These are phyloP conservation scores for Oscheius sp. DNA, from an alignment of 2,888 invertebrate genomes.

Conservation along the genomic window DNA sequence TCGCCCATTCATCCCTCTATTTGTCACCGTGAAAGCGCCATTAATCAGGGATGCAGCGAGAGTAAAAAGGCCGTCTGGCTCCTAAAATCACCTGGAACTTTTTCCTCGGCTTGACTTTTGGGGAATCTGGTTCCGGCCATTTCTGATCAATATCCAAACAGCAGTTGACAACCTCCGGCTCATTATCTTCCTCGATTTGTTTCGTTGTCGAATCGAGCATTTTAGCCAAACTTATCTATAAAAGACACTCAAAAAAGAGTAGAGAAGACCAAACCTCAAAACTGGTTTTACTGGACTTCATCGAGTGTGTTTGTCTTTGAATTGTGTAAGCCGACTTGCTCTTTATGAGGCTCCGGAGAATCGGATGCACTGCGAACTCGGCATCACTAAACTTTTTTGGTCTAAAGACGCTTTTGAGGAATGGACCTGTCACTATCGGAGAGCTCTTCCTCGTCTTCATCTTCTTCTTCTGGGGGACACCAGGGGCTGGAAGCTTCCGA, in stretches of 20 bases:
- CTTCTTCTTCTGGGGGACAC: constrained; percentile 1
- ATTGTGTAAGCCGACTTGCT: constrained; percentile 52
- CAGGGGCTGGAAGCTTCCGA: constrained; percentile 31
- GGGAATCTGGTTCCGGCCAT: constrained; percentile 48
- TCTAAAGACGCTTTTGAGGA: background rate
- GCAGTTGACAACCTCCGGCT: constrained; percentile 34
- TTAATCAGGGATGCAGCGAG: background rate
- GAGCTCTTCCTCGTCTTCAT: constrained; percentile 21
- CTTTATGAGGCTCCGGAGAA: constrained; percentile 49
- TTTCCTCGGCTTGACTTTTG: background rate
- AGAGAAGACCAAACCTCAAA: constrained; percentile 37
- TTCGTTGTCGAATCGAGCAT: constrained; percentile 48
- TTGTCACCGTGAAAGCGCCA: constrained; percentile 12
- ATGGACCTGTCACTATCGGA: background rate
- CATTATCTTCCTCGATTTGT: constrained; percentile 38
- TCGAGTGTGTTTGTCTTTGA: constrained; percentile 25
- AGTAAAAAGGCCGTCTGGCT: background rate
- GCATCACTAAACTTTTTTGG: constrained; percentile 17
- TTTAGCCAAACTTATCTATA: constrained; percentile 43
- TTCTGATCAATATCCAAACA: constrained; percentile 29
- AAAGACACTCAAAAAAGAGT: background rate
- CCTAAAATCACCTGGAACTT: background rate
- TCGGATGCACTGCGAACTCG: constrained; percentile 49
- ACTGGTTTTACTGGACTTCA: constrained; percentile 49
- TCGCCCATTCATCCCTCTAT: constrained; percentile 14